These are phyloP conservation scores for Agrotis ipsilon DNA, from an alignment of 2,888 invertebrate genomes.

Conservation along the genomic window DNA sequence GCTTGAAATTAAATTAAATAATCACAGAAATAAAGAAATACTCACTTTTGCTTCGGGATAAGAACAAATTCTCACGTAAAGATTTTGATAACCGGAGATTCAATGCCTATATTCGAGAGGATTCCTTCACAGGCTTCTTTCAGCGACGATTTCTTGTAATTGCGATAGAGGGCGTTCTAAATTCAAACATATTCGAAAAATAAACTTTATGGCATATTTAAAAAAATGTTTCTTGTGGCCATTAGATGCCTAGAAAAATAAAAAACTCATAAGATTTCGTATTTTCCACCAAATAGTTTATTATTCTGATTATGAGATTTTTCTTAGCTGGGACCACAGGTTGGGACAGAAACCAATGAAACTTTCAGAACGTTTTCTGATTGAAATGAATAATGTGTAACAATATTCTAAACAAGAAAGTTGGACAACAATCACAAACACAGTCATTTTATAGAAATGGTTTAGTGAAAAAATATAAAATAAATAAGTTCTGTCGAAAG, in stretches of 20 bases:
- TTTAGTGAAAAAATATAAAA: background rate
- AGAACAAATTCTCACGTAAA: slow-evolving; percentile 89
- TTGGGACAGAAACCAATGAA: too few relatives aligned
- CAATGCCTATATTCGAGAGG: slow-evolving; percentile 90
- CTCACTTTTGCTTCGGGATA: slow-evolving; percentile 88
- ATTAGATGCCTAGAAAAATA: slow-evolving; percentile 40
- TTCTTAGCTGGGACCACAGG: too few relatives aligned
- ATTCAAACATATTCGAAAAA: slow-evolving; percentile 83
- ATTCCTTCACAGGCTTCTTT: slow-evolving; percentile 91
- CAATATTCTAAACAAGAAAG: background rate
- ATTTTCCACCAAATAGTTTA: slow-evolving; percentile 14
- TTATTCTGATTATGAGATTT: background rate
- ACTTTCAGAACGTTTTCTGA: slow-evolving; percentile 19
- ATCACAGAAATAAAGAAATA: slow-evolving; percentile 75
- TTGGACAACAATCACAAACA: background rate
- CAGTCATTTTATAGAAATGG: too few relatives aligned
- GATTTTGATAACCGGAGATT: slow-evolving; percentile 91
- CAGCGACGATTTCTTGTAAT: slow-evolving; percentile 79
- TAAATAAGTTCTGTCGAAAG: background rate
- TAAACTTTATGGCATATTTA: slow-evolving; percentile 65
- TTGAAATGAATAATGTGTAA: background rate
- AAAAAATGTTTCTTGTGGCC: slow-evolving; percentile 66
- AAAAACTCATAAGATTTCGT: background rate
- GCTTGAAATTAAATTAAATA: slow-evolving; percentile 58
- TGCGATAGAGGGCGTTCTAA: slow-evolving; percentile 88